Base-by-base conservation (phyloP, 2,888 invertebrate genomes). In the Hirudinaria manillensis region DNA sequence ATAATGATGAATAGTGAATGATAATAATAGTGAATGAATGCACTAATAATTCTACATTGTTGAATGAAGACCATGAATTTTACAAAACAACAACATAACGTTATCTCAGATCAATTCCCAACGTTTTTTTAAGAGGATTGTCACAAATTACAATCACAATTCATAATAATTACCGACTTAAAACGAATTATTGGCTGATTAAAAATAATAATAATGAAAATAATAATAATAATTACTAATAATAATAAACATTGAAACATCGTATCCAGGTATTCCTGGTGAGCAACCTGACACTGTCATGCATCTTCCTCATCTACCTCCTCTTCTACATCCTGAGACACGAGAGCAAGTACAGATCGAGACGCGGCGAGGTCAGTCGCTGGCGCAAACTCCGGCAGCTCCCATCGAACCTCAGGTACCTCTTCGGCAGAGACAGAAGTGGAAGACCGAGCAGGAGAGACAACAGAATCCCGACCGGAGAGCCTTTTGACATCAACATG, bases 261-360 rank as follows among this genome's bases (percentile, higher is more conserved):
- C 4, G 3, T 38, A 56, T 68, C 24, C 70, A 75, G 75, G 68
- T 70, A 2, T 75, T 75, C 24, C 27, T 75, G 6, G 27, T 70
- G 0, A 68, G 55, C 36, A 53, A 51, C n/a, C 61, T 70, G 0
- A 61, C 70, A n/a, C 24, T 51, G 0, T 70, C 75, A 13, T 70
- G 53, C 6, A 51, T 70, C 27, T 75, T 75, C 36, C 70, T 75
- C 55, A 24, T 75, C 36, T 75, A 70, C 32, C 68, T 75, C 19
- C 61, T 70, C 7, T 70, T 70, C 29, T 56, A 56, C 56, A 70
- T 56, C 27, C 27, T 56, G 32, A 29, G 56, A 53, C 53, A 38
- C 38, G 32, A 38, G n/a, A 70, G 13, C 2, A 70, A 75, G 38
- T 29, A 34, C 21, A 53, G 56, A 13, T 21, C 61, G 27, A 38